Evolutionary conservation across 2,888 invertebrate genomes (phyloP).

Genomic region (Spialia ferax): DNA sequence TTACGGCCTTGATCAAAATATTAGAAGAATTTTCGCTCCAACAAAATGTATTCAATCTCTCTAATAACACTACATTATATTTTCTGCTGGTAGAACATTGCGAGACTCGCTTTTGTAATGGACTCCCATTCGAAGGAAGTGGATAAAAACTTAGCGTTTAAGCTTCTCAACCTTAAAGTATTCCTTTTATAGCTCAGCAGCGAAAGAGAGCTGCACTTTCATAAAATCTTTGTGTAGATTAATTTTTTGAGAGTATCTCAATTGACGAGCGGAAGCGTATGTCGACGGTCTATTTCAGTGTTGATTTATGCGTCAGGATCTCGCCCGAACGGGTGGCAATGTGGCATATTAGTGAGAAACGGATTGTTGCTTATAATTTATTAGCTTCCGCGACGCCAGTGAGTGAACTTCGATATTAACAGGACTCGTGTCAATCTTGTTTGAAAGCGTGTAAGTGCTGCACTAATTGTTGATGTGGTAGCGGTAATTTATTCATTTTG

Average conservation of each 20-base stretch:
- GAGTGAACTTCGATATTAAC: conserved; percentile 53
- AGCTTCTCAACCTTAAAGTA: conserved; percentile 54
- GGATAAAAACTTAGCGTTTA: conserved; percentile 55
- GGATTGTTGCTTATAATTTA: conserved; percentile 73
- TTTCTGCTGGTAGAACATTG: conserved; percentile 42
- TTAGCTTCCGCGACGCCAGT: conserved; percentile 59
- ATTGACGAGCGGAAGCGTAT: conserved; percentile 75
- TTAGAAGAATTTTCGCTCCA: conserved; percentile 18
- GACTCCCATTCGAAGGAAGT: conserved; percentile 54
- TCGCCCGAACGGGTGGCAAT: conserved; percentile 67
- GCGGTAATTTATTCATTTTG: conserved; percentile 47
- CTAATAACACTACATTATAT: conserved; percentile 28
- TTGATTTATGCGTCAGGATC: conserved; percentile 76
- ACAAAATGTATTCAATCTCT: conserved; percentile 26
- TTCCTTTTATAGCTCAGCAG: conserved; percentile 56
- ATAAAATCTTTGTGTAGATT: conserved; percentile 64
- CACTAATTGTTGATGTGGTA: conserved; percentile 49
- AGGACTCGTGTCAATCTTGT: conserved; percentile 56
- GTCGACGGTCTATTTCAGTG: conserved; percentile 76
- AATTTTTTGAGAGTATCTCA: conserved; percentile 64
- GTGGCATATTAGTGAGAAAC: conserved; percentile 72
- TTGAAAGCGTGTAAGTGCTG: conserved; percentile 50
- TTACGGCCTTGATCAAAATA: neutral
- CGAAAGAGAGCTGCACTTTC: conserved; percentile 57
- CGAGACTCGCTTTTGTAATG: conserved; percentile 50